Conservation (phyloP, 2,888 invertebrate genomes). For the Lydus trimaculatus region DNA sequence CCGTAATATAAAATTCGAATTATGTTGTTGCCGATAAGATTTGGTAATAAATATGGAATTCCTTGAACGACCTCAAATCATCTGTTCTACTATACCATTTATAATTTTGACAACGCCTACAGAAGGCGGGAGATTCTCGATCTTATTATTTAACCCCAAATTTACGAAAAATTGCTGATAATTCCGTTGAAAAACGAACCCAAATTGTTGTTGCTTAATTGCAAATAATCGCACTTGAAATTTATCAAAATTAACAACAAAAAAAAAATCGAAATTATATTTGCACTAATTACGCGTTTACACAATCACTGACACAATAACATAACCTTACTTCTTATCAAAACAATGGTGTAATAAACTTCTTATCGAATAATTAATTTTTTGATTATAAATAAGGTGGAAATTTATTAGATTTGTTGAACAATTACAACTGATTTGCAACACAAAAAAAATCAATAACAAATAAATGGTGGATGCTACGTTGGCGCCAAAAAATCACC, state of each 20-base stretch:
- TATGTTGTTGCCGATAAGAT: not conserved
- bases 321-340: not conserved
- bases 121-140: slow-evolving; percentile 43
- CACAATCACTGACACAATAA: slow-evolving; percentile 1
- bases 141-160: not conserved
- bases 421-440: not conserved
- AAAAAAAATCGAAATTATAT: not conserved
- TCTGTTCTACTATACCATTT: slow-evolving; percentile 21
- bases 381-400: not conserved
- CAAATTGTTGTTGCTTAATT: no score
- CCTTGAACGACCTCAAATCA: slow-evolving; percentile 6
- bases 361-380: not conserved
- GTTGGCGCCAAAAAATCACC: slow-evolving; percentile 7
- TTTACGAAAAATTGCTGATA: not conserved
- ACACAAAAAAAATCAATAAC: not conserved
- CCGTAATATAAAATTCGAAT: not conserved
- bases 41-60: not conserved
- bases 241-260: not conserved
- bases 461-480: not conserved
- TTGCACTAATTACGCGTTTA: not conserved
- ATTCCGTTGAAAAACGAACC: no score
- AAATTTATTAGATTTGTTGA: not conserved
- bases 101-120: slow-evolving; percentile 40
- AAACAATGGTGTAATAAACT: not conserved
- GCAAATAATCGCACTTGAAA: not conserved